These are phyloP conservation scores for Corythornis leucogaster DNA, from an alignment of 2,797 vertebrate genomes.

Conservation along the genomic window DNA sequence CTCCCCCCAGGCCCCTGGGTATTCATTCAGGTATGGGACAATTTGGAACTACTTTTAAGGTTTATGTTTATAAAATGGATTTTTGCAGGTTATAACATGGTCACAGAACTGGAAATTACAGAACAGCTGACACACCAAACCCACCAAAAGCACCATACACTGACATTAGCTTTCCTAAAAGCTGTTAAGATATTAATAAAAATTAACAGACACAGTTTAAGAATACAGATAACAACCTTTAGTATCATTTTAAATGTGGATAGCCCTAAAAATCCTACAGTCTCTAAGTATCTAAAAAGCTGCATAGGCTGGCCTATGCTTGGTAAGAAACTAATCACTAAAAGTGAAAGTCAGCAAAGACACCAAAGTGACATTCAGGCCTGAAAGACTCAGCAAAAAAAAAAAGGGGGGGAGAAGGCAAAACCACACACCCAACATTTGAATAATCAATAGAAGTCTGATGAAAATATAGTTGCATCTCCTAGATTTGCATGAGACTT, in stretches of 20 bases:
- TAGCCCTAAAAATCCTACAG: background rate
- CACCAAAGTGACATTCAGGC: slow-evolving; percentile 5
- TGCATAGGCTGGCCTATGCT: background rate
- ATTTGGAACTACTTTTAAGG: background rate
- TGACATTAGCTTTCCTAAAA: background rate
- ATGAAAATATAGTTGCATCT: background rate
- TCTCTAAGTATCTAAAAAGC: background rate
- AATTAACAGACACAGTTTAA: slow-evolving; percentile 9
- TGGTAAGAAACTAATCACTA: background rate
- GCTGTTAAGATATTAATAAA: background rate
- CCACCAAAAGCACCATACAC: background rate
- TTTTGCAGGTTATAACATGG: slow-evolving; percentile 9
- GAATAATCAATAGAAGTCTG: background rate
- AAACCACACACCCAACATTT: background rate
- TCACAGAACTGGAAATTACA: background rate
- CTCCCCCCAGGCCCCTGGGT: background rate
- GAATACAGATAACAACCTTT: background rate
- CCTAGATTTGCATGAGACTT: background rate
- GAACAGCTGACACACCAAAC: slow-evolving; percentile 11
- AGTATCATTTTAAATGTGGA: background rate
- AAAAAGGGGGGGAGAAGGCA: background rate
- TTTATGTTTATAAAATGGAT: slow-evolving; percentile 40
- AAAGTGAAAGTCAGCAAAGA: slow-evolving; percentile 28
- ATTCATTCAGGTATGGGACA: slow-evolving; percentile 5
- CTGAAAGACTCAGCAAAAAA: background rate